These are phyloP conservation scores for Dysidea cf. avara DNA, from an alignment of 37 sponge, comb jelly and placozoan species.

Conservation along the genomic window DNA sequence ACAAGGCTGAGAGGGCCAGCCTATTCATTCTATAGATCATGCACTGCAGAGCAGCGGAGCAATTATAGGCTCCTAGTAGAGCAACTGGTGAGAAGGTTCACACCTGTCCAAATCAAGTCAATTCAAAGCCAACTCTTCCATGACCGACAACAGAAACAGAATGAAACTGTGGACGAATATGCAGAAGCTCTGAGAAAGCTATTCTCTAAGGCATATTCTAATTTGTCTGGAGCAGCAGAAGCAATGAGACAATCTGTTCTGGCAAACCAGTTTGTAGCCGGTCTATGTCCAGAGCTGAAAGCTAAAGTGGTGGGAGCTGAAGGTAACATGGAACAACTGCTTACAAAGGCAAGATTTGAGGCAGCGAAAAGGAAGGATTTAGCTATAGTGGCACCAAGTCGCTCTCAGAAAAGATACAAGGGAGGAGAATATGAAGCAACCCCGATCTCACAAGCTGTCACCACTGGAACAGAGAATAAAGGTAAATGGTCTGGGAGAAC, in stretches of 20 bases:
- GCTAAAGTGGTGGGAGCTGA: constrained; percentile 32
- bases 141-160: constrained; percentile 20
- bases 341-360: constrained; percentile 44
- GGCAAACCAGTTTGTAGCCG: constrained; percentile 49
- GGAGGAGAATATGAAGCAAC: no score
- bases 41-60: constrained; percentile 20
- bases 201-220: constrained; percentile 35
- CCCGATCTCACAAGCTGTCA: no score
- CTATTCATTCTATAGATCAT: constrained; percentile 51
- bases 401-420: not conserved
- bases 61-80: constrained; percentile 33
- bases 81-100: constrained; percentile 41
- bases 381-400: not conserved
- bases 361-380: constrained; percentile 42
- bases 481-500: no score
- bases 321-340: constrained; percentile 41
- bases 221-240: constrained; percentile 19
- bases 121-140: constrained; percentile 53
- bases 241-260: constrained; percentile 38
- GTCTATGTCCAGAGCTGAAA: constrained; percentile 33
- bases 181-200: constrained; percentile 48
- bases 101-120: constrained; percentile 29
- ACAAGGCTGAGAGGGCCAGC: constrained; percentile 40
- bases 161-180: constrained; percentile 41
- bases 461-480: no score